Evolutionary conservation across 2,113 vertebrate species (phyloP).

Genomic region (Hemicordylus capensis): DNA sequence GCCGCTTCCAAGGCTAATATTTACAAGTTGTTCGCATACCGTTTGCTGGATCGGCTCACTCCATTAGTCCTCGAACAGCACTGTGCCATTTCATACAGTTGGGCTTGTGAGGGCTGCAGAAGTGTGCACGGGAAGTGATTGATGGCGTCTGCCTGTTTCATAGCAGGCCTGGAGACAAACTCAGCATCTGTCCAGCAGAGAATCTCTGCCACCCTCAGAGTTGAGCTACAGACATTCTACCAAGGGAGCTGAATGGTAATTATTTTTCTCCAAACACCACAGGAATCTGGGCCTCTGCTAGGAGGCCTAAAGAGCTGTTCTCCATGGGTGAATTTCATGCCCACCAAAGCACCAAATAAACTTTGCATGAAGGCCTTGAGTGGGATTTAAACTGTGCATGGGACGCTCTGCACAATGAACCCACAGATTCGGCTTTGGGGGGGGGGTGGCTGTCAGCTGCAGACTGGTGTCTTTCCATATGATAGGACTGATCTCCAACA

Average conservation of each 20-base stretch:
- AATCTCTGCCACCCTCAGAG: background rate
- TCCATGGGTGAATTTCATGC: background rate
- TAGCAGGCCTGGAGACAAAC: background rate
- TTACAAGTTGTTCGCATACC: constrained; percentile 12
- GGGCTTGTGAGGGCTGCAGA: background rate
- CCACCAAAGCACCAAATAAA: background rate
- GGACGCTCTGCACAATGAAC: too few relatives aligned
- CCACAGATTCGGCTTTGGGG: background rate
- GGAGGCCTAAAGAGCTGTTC: background rate
- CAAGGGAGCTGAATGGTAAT: rapidly evolving
- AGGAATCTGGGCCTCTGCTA: background rate
- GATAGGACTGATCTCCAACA: background rate
- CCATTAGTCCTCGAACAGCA: background rate
- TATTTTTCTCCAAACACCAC: background rate
- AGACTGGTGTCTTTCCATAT: background rate
- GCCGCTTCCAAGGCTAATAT: constrained; percentile 30
- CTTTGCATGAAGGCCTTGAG: background rate
- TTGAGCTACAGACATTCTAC: background rate
- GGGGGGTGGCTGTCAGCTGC: background rate
- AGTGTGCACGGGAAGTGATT: constrained; percentile 10
- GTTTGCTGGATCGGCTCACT: background rate
- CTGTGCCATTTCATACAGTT: background rate
- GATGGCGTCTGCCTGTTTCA: constrained; percentile 22
- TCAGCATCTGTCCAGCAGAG: constrained; percentile 34
- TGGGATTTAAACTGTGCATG: too few relatives aligned